These are phyloP conservation scores for Orussus abietinus DNA, from an alignment of 1,140 invertebrate species.

Conservation along the genomic window DNA sequence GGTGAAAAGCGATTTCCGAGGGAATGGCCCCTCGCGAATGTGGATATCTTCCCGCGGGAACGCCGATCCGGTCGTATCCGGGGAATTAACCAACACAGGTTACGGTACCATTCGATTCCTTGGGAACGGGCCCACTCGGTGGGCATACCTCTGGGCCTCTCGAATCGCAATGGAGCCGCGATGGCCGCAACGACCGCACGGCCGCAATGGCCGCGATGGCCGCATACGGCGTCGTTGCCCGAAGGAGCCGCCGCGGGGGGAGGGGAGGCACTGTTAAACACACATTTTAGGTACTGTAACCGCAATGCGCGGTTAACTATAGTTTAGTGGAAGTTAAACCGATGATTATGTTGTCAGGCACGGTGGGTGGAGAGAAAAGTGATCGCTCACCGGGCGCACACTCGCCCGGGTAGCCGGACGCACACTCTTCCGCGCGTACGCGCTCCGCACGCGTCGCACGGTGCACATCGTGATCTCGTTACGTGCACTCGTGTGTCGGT, in stretches of 20 bases:
- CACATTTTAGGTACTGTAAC: slow-evolving; percentile 49
- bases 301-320: slow-evolving; percentile 49
- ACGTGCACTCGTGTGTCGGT: slow-evolving; percentile 25
- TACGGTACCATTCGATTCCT: too few relatives aligned
- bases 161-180: too few relatives aligned
- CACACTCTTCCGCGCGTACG: slow-evolving; percentile 23
- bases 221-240: neutral
- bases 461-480: slow-evolving; percentile 1
- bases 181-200: neutral
- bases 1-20: too few relatives aligned
- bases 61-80: too few relatives aligned
- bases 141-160: too few relatives aligned
- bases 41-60: too few relatives aligned
- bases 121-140: too few relatives aligned
- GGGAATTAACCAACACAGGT: too few relatives aligned
- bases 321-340: slow-evolving; percentile 50
- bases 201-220: neutral
- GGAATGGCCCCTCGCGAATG: too few relatives aligned
- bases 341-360: slow-evolving; percentile 51
- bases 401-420: slow-evolving; percentile 10
- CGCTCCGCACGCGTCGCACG: slow-evolving; percentile 9
- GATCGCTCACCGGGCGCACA: slow-evolving; percentile 42
- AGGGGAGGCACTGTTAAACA: slow-evolving; percentile 35
- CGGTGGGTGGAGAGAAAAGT: slow-evolving; percentile 46
- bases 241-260: slow-evolving; percentile 16